Evolutionary conservation across 1,140 invertebrate genomes (phyloP), one percentile per base, ranked within the genome.

Genomic region (Bombus fervidus): DNA sequence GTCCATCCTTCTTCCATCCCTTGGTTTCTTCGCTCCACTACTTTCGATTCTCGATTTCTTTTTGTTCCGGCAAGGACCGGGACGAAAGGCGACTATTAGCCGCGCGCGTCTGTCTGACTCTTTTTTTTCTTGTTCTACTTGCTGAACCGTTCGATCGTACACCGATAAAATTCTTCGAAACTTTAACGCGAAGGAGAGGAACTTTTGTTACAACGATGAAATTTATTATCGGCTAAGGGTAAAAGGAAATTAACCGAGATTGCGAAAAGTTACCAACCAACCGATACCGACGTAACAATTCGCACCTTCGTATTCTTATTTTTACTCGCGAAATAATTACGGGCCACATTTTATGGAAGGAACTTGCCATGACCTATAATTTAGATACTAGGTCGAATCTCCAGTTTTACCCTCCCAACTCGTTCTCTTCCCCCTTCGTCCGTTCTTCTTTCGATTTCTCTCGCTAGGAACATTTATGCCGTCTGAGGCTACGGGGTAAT

Each of bases 401-500:
- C 41, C 15, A 8, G 41, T 73, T 62, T n/a, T n/a, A 25, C 31
- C 18, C 15, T 31, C 41, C 31, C 43, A 68, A n/a, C 39, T 31
- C 77, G 31, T 79, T 79, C 77, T 22, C 77, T 78, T n/a, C 25
- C 0, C 34, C 6, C 9, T 12, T n/a, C 2, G 62, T 68, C 64
- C 66, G 2, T 34, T 47, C 34, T 41, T 57, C 18, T 39, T 72
- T 37, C 43, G 4, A 72, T 71, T 59, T 57, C 43, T 81, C 43
- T 31, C 1, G 66, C 69, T 71, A 57, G 9, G 34, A 53, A 53
- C 43, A 12, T 81, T 81, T 57, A 39, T 22, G 28, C 28, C 79
- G 28, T 79, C 41, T 25, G 22, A 72, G 47, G 66, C 79, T 47
- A 59, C 79, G 3, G 79, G 22, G 28, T 81, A 81, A 81, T 81